Conservation (phyloP, 2,888 invertebrate genomes). For the Cephus nigrinus region DNA sequence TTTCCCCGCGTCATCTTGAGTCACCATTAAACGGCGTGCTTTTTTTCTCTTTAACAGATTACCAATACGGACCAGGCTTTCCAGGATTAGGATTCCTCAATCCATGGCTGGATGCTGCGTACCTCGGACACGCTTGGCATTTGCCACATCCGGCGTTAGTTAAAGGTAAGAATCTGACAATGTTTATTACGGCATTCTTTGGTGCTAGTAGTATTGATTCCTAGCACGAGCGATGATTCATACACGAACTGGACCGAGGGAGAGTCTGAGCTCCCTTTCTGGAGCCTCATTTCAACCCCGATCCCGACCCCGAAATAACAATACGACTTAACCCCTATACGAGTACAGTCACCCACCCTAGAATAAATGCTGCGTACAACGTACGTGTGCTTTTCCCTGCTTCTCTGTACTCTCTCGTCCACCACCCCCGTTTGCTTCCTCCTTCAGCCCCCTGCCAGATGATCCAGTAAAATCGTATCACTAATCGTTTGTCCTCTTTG, state of each 20-base stretch:
- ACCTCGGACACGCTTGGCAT: constrained; percentile 79
- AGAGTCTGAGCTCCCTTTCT: constrained; percentile 48
- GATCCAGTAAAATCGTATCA: background rate
- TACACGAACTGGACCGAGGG: constrained; percentile 56
- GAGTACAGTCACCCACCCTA: constrained; percentile 2
- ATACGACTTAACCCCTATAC: constrained; percentile 41
- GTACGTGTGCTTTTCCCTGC: background rate
- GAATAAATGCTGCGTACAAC: background rate
- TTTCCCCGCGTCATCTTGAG: background rate
- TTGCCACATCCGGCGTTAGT: constrained; percentile 70
- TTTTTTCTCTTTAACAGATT: constrained; percentile 71
- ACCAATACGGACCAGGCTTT: constrained; percentile 79
- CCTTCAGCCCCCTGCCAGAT: background rate
- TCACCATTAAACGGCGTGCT: background rate
- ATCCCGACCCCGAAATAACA: constrained; percentile 46
- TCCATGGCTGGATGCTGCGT: constrained; percentile 88
- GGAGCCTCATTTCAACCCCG: constrained; percentile 31
- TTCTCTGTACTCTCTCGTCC: constrained; percentile 9
- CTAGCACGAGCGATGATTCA: constrained; percentile 57
- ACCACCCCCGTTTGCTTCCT: background rate
- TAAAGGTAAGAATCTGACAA: constrained; percentile 69
- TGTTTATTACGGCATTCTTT: background rate
- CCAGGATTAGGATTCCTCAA: constrained; percentile 74
- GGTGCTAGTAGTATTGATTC: background rate
- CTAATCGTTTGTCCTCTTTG: background rate